A percentile compares a stretch with the other conserved stretches of the same genome.
Conservation (phyloP, 2,888 invertebrate species). For the Nymphalis urticae region DNA sequence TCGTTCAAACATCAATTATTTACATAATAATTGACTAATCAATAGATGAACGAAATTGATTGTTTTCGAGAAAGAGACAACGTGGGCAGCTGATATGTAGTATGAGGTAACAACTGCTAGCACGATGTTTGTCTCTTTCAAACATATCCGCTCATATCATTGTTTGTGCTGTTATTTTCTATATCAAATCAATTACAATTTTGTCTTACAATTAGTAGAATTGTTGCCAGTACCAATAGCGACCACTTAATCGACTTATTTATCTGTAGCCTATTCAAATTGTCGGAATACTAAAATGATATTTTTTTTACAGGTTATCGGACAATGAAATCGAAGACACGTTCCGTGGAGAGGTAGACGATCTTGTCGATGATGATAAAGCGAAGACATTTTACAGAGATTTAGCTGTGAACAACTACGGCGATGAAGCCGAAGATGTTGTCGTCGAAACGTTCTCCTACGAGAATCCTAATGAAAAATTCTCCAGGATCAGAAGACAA, state of each 20-base stretch:
- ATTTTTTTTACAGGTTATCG: constrained; percentile 34
- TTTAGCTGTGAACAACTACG: constrained; percentile 45
- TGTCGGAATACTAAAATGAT: not conserved
- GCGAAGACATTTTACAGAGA: constrained; percentile 44
- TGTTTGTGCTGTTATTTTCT: not conserved
- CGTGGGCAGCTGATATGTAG: too few relatives aligned
- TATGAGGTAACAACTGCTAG: too few relatives aligned
- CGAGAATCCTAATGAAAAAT: constrained; percentile 19
- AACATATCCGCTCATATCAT: too few relatives aligned
- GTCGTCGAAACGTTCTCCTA: constrained; percentile 47
- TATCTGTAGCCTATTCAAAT: too few relatives aligned
- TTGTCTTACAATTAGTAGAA: too few relatives aligned
- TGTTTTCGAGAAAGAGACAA: too few relatives aligned
- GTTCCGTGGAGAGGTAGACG: constrained; percentile 35
- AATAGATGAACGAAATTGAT: too few relatives aligned
- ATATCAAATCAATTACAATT: not conserved
- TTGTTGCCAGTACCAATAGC: too few relatives aligned
- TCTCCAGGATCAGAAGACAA: constrained; percentile 28
- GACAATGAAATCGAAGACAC: constrained; percentile 41
- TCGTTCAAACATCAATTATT: too few relatives aligned
- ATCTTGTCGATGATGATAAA: constrained; percentile 41
- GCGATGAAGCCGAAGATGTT: constrained; percentile 39
- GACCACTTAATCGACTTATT: too few relatives aligned
- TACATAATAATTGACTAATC: not conserved
- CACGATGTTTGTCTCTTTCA: too few relatives aligned